Conservation (phyloP, 2,888 invertebrate species). For the Machimus rusticus region DNA sequence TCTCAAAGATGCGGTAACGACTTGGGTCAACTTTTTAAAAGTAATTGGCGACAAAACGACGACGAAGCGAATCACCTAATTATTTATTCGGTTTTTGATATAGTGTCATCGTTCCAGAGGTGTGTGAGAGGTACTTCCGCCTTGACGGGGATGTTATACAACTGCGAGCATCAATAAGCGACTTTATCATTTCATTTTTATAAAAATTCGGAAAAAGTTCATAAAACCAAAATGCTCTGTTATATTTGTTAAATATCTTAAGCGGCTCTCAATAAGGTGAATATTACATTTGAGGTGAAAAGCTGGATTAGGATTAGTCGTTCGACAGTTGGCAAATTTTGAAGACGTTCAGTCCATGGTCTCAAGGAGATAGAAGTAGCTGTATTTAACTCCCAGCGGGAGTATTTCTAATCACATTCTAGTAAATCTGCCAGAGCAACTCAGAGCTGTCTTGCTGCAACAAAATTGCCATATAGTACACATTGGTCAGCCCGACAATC, state of each 20-base stretch:
- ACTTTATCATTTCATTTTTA: neutral
- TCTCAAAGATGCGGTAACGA: neutral
- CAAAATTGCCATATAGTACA: neutral
- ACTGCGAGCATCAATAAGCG: neutral
- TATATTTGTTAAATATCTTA: neutral
- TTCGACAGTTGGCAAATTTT: neutral
- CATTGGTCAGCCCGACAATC: neutral
- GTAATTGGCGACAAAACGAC: neutral
- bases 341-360: neutral
- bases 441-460: neutral
- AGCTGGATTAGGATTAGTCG: neutral
- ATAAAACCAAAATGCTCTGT: neutral
- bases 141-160: neutral
- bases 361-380: neutral
- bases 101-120: neutral
- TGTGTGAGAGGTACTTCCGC: neutral
- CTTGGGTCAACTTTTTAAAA: neutral
- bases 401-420: slow-evolving; percentile 14
- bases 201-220: neutral
- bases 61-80: neutral
- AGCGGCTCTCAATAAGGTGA: neutral
- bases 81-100: neutral
- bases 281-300: neutral
- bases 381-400: neutral
- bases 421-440: neutral